phyloP scores from a whole-genome alignment of 2,888 invertebrate genomes.

The Papilio elwesi region DNA sequence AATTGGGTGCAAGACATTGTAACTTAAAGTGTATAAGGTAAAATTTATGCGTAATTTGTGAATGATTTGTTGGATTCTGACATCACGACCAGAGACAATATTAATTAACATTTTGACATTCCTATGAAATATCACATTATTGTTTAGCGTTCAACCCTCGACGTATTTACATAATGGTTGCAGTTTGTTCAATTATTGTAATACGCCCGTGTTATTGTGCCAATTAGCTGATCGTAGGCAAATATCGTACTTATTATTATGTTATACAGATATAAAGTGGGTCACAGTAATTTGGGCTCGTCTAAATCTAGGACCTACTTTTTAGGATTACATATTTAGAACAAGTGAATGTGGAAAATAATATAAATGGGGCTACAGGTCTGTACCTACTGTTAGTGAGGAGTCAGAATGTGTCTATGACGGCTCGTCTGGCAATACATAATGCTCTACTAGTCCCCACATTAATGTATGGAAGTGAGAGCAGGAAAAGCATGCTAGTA shows the following conservation, averaged over 20 bases:
- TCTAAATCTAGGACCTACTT: background rate
- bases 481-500: too few relatives aligned
- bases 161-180: constrained; percentile 26
- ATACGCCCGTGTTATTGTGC: constrained; percentile 19
- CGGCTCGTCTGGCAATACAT: too few relatives aligned
- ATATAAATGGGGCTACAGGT: too few relatives aligned
- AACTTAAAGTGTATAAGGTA: background rate
- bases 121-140: constrained; percentile 32
- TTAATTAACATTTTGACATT: constrained; percentile 36
- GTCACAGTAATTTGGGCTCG: background rate
- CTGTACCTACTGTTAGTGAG: too few relatives aligned
- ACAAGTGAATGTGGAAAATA: too few relatives aligned
- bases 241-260: background rate
- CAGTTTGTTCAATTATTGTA: constrained; percentile 24
- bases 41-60: constrained; percentile 1
- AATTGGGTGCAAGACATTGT: constrained; percentile 1
- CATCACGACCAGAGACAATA: constrained; percentile 21
- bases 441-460: too few relatives aligned
- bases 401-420: too few relatives aligned
- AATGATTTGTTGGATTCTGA: constrained; percentile 35
- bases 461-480: too few relatives aligned
- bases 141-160: constrained; percentile 6
- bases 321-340: background rate
- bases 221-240: constrained; percentile 8
- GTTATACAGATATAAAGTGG: background rate